Evolutionary conservation across 2,113 vertebrate species (phyloP).

Genomic region (Marmota flaviventris): DNA sequence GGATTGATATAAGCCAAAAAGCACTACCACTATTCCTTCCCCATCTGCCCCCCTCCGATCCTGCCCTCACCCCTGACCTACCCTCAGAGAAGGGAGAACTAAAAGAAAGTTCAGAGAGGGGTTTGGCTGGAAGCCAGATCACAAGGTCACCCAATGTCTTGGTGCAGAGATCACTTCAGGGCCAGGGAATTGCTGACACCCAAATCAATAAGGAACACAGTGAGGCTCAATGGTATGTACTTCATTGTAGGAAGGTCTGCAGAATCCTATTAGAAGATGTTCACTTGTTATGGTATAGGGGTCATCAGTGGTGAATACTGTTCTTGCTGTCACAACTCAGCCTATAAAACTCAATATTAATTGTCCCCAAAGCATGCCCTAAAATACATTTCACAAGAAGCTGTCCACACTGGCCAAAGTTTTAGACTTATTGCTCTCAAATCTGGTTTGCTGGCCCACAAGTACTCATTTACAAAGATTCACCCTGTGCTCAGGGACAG

Average conservation of each 20-base stretch:
- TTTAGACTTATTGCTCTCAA: conserved; percentile 3
- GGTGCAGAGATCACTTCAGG: neutral
- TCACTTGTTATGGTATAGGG: neutral
- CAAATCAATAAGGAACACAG: neutral
- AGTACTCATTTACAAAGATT: neutral
- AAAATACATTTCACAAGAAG: neutral
- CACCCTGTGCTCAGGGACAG: neutral
- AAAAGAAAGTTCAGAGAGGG: neutral
- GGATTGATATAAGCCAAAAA: neutral
- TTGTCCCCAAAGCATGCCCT: neutral
- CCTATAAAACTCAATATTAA: neutral
- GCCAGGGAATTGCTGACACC: neutral
- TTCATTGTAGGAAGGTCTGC: neutral
- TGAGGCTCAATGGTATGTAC: no score
- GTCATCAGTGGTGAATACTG: neutral
- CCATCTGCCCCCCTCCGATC: neutral
- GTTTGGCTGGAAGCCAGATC: neutral
- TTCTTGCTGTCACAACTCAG: neutral
- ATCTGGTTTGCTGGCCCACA: neutral
- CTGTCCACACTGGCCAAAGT: neutral
- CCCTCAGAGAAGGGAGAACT: neutral
- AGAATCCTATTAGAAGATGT: neutral
- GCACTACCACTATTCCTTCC: neutral
- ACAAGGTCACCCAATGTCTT: neutral
- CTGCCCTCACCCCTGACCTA: neutral